Conservation (phyloP, 1,140 invertebrate genomes). For the Antheraea mylitta region DNA sequence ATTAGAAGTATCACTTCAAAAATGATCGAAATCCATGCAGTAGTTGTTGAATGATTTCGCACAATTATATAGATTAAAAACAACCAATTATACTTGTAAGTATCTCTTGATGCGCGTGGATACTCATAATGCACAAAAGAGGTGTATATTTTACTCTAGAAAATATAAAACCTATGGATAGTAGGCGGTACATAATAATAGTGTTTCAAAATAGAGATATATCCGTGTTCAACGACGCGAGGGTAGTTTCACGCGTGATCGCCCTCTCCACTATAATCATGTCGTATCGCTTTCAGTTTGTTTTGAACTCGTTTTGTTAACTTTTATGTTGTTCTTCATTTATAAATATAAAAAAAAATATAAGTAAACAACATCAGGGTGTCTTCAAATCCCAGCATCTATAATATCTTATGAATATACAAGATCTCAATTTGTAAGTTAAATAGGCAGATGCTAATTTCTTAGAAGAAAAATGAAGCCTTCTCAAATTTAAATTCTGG, state of each 20-base stretch:
- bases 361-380: background rate
- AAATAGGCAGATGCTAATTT: background rate
- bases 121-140: background rate
- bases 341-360: background rate
- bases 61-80: too few species aligned
- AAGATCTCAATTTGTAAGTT: background rate
- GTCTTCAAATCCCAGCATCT: background rate
- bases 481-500: background rate
- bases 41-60: too few species aligned
- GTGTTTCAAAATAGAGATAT: slow-evolving; percentile 38
- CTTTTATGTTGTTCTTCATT: background rate
- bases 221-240: slow-evolving; percentile 51
- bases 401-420: background rate
- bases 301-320: slow-evolving; percentile 15
- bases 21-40: too few species aligned
- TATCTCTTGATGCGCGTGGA: too few species aligned
- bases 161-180: background rate
- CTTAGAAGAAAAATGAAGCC: background rate
- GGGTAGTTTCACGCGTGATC: slow-evolving; percentile 53
- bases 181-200: background rate
- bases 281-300: slow-evolving; percentile 22
- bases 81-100: too few species aligned
- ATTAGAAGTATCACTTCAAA: too few species aligned
- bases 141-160: background rate
- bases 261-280: slow-evolving; percentile 25